A percentile compares a stretch with the other conserved stretches of the same genome.
phyloP scores from a whole-genome alignment of 2,113 vertebrate species.

The Heterochromis multidens region DNA sequence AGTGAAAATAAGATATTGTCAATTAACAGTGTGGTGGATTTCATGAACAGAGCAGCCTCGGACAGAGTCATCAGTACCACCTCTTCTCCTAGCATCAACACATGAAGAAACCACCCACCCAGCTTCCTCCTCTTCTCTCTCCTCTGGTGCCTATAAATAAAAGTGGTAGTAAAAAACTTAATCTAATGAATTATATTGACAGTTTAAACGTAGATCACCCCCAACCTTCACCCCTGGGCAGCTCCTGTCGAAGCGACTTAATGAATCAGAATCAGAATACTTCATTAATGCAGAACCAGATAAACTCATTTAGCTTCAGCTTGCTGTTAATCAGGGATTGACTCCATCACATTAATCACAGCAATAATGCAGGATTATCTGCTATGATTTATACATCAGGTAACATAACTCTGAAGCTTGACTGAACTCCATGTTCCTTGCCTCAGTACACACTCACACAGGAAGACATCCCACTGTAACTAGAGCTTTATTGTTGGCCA shows the following conservation, averaged over 20 bases:
- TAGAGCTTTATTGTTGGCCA: too few species aligned
- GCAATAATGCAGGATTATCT: neutral
- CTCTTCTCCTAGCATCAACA: neutral
- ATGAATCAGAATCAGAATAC: too few species aligned
- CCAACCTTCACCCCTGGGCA: neutral
- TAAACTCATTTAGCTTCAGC: neutral
- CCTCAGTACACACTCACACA: neutral
- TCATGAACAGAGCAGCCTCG: neutral
- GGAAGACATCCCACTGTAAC: neutral
- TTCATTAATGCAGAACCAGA: neutral
- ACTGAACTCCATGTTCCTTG: neutral
- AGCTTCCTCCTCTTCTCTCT: neutral
- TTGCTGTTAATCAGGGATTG: neutral
- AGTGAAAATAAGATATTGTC: neutral
- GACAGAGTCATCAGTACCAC: neutral
- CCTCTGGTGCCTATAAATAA: neutral
- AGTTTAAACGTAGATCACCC: slow-evolving; percentile 11
- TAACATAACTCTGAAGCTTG: neutral
- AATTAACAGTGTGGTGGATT: neutral
- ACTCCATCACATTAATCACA: neutral
- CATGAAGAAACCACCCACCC: neutral
- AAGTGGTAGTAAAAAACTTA: neutral
- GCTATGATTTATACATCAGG: neutral
- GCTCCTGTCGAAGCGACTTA: neutral
- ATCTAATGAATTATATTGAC: neutral